Evolutionary conservation across 2,888 invertebrate species (phyloP).

Genomic region (Chouioia cunea): DNA sequence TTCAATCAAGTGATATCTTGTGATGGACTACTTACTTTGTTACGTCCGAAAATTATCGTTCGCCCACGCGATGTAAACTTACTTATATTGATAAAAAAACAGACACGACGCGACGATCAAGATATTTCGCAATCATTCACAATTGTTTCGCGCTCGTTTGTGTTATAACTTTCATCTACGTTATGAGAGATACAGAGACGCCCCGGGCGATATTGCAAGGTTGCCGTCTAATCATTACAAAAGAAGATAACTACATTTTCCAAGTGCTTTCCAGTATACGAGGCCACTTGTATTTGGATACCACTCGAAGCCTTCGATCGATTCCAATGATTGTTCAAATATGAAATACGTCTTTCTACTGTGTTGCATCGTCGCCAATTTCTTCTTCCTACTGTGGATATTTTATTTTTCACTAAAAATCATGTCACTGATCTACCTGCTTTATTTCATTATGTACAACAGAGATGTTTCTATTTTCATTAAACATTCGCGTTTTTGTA

Average conservation of each 20-base stretch:
- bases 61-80: too few species aligned
- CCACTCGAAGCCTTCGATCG: background rate
- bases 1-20: too few species aligned
- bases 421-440: background rate
- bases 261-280: too few species aligned
- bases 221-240: slow-evolving; percentile 17
- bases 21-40: too few species aligned
- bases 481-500: slow-evolving; percentile 13
- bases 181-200: slow-evolving; percentile 5
- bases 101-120: background rate
- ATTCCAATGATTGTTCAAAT: background rate
- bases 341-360: slow-evolving; percentile 26
- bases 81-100: too few species aligned
- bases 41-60: too few species aligned
- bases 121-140: slow-evolving; percentile 1
- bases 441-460: slow-evolving; percentile 3
- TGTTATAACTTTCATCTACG: slow-evolving; percentile 19
- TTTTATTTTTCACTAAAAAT: slow-evolving; percentile 10
- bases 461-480: background rate
- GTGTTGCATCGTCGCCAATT: slow-evolving; percentile 33
- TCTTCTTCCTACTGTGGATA: slow-evolving; percentile 16
- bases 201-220: slow-evolving; percentile 34
- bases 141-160: slow-evolving; percentile 20
- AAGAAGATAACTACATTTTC: slow-evolving; percentile 17
- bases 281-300: background rate